A percentile compares a stretch with the other conserved stretches of the same genome.
Conservation (phyloP, 2,113 vertebrate genomes). For the Plotosus lineatus region DNA sequence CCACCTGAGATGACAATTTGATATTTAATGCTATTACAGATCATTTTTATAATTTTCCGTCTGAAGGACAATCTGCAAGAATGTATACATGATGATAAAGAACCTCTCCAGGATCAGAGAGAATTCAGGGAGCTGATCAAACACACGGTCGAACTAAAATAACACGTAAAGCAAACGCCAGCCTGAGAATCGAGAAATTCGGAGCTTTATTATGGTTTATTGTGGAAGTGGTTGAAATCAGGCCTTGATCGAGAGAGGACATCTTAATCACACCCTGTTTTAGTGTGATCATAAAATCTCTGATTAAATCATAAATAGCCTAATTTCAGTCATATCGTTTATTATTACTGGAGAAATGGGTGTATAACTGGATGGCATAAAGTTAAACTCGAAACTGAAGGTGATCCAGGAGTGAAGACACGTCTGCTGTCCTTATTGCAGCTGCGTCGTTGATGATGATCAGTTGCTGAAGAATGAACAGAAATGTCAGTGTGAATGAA, state of each 20-base stretch:
- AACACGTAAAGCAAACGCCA: neutral
- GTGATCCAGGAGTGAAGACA: neutral
- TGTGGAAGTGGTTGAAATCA: conserved; percentile 6
- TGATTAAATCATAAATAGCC: conserved; percentile 9
- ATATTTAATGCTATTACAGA: neutral
- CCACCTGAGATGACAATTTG: neutral
- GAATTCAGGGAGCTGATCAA: neutral
- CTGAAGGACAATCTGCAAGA: neutral
- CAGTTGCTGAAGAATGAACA: neutral
- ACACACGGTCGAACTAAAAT: neutral
- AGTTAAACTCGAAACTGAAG: neutral
- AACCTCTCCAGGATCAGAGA: neutral
- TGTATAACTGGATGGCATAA: neutral
- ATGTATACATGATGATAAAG: neutral
- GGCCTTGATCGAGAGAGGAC: neutral
- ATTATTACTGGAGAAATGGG: neutral
- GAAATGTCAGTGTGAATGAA: neutral
- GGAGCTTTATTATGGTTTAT: neutral
- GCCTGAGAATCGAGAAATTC: neutral
- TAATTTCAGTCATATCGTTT: neutral
- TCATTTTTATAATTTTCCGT: neutral
- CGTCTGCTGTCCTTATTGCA: neutral
- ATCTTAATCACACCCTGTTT: neutral
- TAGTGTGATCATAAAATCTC: neutral
- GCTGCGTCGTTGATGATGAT: neutral